Evolutionary conservation across 2,888 invertebrate genomes (phyloP).

Genomic region (Elysia crispata): DNA sequence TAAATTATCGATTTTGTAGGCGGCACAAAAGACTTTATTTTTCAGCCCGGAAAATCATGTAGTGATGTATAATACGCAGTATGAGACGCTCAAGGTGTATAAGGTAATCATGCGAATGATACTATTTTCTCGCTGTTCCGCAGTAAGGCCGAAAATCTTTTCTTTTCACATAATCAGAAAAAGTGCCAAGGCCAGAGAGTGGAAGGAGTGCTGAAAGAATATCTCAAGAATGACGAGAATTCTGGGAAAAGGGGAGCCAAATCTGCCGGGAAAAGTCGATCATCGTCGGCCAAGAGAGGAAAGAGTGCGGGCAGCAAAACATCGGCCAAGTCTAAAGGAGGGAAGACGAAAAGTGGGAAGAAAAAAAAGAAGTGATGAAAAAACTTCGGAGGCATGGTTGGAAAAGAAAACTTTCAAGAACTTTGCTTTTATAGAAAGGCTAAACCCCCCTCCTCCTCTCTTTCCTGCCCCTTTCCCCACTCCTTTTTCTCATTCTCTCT

Average conservation of each 20-base stretch:
- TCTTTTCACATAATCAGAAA: constrained; percentile 61
- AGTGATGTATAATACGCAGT: background rate
- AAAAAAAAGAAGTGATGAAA: constrained; percentile 34
- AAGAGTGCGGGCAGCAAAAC: constrained; percentile 53
- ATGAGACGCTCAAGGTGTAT: background rate
- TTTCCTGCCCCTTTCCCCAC: background rate
- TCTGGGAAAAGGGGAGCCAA: constrained; percentile 54
- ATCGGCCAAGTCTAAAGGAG: constrained; percentile 40
- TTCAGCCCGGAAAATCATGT: no score
- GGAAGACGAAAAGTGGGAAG: constrained; percentile 35
- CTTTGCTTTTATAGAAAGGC: background rate
- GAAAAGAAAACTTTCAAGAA: background rate
- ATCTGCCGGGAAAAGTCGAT: constrained; percentile 40
- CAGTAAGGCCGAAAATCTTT: background rate
- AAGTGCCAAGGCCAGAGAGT: constrained; percentile 73
- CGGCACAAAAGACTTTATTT: no score
- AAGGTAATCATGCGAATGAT: background rate
- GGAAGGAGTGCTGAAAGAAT: constrained; percentile 65
- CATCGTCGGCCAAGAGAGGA: constrained; percentile 52
- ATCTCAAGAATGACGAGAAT: constrained; percentile 57
- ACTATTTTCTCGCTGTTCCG: background rate
- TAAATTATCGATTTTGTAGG: no score
- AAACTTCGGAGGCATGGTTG: background rate
- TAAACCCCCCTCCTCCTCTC: background rate
- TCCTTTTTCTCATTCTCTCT: background rate